A percentile compares a stretch with the other conserved stretches of the same genome.
phyloP scores from a whole-genome alignment of 2,888 invertebrate species.

The Homarus gammarus region DNA sequence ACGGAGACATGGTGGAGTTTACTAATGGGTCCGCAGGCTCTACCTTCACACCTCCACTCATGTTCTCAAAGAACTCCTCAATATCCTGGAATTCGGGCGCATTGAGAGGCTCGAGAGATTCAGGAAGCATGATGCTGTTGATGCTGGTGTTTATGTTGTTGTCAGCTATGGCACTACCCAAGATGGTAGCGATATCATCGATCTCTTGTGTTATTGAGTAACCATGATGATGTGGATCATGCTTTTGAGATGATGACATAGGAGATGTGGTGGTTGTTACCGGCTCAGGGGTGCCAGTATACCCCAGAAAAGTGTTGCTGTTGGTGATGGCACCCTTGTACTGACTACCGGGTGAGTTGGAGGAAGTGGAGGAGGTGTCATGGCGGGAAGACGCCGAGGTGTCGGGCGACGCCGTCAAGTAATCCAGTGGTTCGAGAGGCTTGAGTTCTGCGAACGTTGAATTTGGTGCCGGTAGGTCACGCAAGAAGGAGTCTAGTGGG shows the following conservation, averaged over 20 bases:
- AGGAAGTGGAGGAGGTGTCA: conserved; percentile 62
- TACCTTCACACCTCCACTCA: conserved; percentile 74
- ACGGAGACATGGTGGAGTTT: conserved; percentile 72
- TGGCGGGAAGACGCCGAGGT: conserved; percentile 68
- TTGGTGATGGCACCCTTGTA: conserved; percentile 75
- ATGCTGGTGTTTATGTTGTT: conserved; percentile 69
- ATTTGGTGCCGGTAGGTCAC: conserved; percentile 69
- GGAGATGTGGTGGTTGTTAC: conserved; percentile 80
- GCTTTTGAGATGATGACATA: conserved; percentile 85
- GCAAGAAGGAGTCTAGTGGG: conserved; percentile 70
- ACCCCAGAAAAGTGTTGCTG: conserved; percentile 75
- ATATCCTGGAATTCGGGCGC: conserved; percentile 84
- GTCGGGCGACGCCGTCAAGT: conserved; percentile 75
- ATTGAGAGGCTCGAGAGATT: conserved; percentile 77
- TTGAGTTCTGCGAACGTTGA: conserved; percentile 87
- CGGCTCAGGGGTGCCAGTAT: conserved; percentile 74
- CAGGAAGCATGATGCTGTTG: conserved; percentile 82
- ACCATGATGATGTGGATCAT: conserved; percentile 34
- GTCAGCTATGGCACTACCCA: conserved; percentile 87
- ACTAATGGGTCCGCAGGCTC: conserved; percentile 66
- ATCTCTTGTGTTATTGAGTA: conserved; percentile 77
- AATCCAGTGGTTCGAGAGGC: conserved; percentile 85
- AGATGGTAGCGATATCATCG: conserved; percentile 78
- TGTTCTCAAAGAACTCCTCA: conserved; percentile 90
- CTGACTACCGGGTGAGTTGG: conserved; percentile 68